phyloP scores from a whole-genome alignment of 1,140 invertebrate species.

The Drosophila sulfurigaster region DNA sequence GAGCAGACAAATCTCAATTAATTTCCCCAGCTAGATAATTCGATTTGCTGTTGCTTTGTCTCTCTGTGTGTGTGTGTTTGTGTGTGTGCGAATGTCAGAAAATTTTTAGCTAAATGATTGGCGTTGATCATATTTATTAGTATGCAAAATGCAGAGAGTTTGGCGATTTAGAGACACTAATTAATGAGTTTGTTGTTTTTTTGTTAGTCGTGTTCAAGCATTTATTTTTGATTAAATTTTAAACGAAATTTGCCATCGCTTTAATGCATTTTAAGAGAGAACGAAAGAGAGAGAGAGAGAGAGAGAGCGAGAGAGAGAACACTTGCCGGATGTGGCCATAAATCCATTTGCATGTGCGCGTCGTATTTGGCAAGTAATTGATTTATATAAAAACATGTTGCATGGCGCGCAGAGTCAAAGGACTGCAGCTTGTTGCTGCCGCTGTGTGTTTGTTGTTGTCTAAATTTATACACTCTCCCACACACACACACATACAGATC shows the following conservation, averaged over 20 bases:
- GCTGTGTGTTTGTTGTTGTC: constrained; percentile 28
- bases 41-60: constrained; percentile 44
- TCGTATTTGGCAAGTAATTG: constrained; percentile 79
- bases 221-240: constrained; percentile 29
- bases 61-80: background rate
- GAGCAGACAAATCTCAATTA: constrained; percentile 64
- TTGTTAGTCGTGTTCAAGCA: background rate
- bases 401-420: constrained; percentile 61
- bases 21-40: constrained; percentile 66
- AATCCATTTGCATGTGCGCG: constrained; percentile 51
- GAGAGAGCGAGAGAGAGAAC: background rate
- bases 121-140: constrained; percentile 44
- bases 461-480: constrained; percentile 71
- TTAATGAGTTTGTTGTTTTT: constrained; percentile 16
- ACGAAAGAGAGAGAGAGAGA: no score
- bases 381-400: constrained; percentile 83
- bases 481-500: background rate
- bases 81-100: constrained; percentile 31
- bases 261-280: constrained; percentile 5
- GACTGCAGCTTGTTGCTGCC: constrained; percentile 68
- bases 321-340: constrained; percentile 25
- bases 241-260: background rate
- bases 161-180: constrained; percentile 1
- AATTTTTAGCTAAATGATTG: constrained; percentile 62
- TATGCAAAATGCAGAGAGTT: constrained; percentile 3